These are phyloP conservation scores for Cossypha polioptera DNA, from an alignment of 2,797 vertebrate genomes.

Conservation along the genomic window DNA sequence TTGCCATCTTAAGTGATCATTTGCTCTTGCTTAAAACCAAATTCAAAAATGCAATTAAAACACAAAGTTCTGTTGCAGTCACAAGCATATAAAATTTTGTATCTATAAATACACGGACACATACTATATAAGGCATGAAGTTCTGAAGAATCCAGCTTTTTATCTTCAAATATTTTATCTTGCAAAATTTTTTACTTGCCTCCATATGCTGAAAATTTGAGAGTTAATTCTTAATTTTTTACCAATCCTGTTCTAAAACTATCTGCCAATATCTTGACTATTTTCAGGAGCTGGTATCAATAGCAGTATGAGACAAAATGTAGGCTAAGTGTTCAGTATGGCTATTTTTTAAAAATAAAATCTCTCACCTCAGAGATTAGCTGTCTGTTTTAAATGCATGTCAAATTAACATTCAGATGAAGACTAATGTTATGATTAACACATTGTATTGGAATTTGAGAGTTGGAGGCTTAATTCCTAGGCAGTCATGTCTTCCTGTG, in stretches of 20 bases:
- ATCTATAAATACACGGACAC: background rate
- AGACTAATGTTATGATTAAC: background rate
- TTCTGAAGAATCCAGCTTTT: background rate
- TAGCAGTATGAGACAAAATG: background rate
- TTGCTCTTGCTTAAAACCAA: constrained; percentile 11
- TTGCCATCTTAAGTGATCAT: background rate
- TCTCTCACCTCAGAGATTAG: background rate
- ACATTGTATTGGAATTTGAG: background rate
- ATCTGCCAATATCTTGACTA: background rate
- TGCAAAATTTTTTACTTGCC: background rate
- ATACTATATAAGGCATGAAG: background rate
- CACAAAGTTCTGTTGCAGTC: background rate
- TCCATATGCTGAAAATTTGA: background rate
- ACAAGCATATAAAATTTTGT: background rate
- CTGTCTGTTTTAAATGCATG: background rate
- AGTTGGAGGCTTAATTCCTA: constrained; percentile 9
- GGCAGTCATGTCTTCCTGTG: background rate
- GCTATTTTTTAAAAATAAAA: background rate
- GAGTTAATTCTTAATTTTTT: background rate
- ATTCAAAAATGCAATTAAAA: background rate
- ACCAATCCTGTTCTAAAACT: background rate
- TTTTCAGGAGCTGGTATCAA: background rate
- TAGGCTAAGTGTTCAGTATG: background rate
- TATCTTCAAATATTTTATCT: background rate
- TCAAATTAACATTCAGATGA: background rate